Evolutionary conservation across 1,140 invertebrate genomes (phyloP), one percentile per base, ranked within the genome.

Genomic region (Heliconius hewitsoni): DNA sequence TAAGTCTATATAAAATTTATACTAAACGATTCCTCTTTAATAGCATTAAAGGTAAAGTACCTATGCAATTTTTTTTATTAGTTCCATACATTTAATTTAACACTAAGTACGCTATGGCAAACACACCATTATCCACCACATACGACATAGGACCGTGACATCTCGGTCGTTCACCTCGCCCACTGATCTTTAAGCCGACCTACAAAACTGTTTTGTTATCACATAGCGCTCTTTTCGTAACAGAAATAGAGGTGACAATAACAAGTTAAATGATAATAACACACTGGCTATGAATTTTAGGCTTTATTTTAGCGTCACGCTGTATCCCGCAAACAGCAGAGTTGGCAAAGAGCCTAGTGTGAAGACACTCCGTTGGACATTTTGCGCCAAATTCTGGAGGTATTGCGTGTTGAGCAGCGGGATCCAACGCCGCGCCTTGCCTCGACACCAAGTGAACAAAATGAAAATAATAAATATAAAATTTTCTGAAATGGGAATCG

Each of bases 111-210:
- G 50, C 77, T 73, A 78, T 77, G 71, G 50, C 23, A 19, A 46
- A 37, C 60, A 46, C 66, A 71, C 52, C 78, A 75, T 77, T 74
- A 52, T 39, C 71, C 71, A 77, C 76, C 72, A 66, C 80, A 77
- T 81, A 81, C 60, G 73, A 76, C 80, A 81, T 37, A 57, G 72
- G 90, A 86, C 90, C 91, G 83, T 94, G 90, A 94, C 92, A 94
- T 85, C 86, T 60, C 81, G 92, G 87, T 90, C 90, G 81, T 92
- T 91, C 85, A 94, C 84, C 91, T 84, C 88, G 83, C 86, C 85
- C 82, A 90, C 86, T 90, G 87, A 87, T 92, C 88, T 90, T 89
- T 90, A 84, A 78, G 82, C 74, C 85, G 87, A 87, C 89, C 86
- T 85, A 93, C 84, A 85, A 87, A 87, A 81, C 80, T 78, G 76